These are phyloP conservation scores for Danaus plexippus DNA, from an alignment of 1,140 invertebrate genomes.

Conservation along the genomic window DNA sequence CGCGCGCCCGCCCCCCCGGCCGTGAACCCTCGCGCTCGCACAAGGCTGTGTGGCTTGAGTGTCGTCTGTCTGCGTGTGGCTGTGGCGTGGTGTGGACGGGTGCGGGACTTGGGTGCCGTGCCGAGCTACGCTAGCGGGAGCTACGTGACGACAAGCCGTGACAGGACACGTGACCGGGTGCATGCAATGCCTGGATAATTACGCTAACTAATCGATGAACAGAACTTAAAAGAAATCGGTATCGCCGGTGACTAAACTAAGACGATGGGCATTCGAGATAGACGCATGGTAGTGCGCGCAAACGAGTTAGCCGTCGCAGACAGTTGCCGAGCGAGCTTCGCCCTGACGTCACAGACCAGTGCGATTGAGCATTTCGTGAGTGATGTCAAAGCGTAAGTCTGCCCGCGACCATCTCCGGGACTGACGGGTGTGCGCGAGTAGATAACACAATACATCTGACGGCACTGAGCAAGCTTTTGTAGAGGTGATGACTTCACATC, in stretches of 20 bases:
- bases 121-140: constrained; percentile 65
- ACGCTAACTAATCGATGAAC: constrained; percentile 68
- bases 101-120: constrained; percentile 67
- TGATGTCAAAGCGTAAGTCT: constrained; percentile 28
- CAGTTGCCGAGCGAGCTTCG: constrained; percentile 20
- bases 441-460: constrained; percentile 73
- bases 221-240: constrained; percentile 68
- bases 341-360: constrained; percentile 28
- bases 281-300: constrained; percentile 65
- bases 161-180: constrained; percentile 62
- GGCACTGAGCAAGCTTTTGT: constrained; percentile 71
- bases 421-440: constrained; percentile 62
- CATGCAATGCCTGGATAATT: constrained; percentile 68
- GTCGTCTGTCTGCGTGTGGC: constrained; percentile 67
- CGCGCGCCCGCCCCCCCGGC: constrained; percentile 42
- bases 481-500: constrained; percentile 59
- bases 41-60: constrained; percentile 67
- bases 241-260: constrained; percentile 61
- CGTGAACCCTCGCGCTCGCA: constrained; percentile 62
- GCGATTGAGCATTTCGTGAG: constrained; percentile 6
- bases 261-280: constrained; percentile 63
- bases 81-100: constrained; percentile 59
- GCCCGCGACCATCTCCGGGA: constrained; percentile 24
- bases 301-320: constrained; percentile 43
- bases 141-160: constrained; percentile 61